These are phyloP conservation scores for Heliconius aoede DNA, from an alignment of 2,888 invertebrate genomes.

Conservation along the genomic window DNA sequence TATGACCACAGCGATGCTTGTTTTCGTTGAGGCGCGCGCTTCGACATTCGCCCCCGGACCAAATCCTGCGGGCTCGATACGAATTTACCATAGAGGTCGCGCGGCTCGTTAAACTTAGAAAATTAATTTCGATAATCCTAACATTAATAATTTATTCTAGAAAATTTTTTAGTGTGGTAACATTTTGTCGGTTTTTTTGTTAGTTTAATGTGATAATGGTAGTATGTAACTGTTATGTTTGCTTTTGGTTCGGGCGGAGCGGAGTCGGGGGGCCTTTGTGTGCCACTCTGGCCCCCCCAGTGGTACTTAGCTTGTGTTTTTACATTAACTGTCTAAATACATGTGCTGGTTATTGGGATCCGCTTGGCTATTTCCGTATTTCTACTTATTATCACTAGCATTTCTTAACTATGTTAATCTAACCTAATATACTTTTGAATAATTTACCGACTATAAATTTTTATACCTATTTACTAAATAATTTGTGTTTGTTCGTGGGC, in stretches of 20 bases:
- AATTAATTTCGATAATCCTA: constrained; percentile 68
- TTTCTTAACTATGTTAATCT: background rate
- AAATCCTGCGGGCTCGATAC: constrained; percentile 60
- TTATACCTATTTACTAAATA: constrained; percentile 9
- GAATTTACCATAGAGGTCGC: constrained; percentile 68
- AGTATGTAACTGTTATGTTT: constrained; percentile 76
- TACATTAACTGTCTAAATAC: constrained; percentile 31
- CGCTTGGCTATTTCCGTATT: constrained; percentile 2
- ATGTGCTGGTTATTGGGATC: constrained; percentile 10
- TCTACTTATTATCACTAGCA: background rate
- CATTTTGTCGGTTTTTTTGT: constrained; percentile 71
- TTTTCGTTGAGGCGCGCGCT: constrained; percentile 63
- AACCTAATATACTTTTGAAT: background rate
- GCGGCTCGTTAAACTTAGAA: constrained; percentile 64
- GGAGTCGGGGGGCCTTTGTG: constrained; percentile 13
- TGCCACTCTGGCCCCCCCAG: constrained; percentile 37
- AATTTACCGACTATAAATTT: background rate
- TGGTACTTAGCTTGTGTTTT: constrained; percentile 44
- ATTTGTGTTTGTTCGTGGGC: background rate
- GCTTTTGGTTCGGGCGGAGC: constrained; percentile 57
- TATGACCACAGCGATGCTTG: constrained; percentile 74
- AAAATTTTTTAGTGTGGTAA: constrained; percentile 80
- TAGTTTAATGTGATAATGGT: constrained; percentile 71
- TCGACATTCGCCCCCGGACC: constrained; percentile 55
- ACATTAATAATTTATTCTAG: constrained; percentile 69